Evolutionary conservation across 2,113 vertebrate genomes (phyloP).

Genomic region (Lanius ludovicianus): DNA sequence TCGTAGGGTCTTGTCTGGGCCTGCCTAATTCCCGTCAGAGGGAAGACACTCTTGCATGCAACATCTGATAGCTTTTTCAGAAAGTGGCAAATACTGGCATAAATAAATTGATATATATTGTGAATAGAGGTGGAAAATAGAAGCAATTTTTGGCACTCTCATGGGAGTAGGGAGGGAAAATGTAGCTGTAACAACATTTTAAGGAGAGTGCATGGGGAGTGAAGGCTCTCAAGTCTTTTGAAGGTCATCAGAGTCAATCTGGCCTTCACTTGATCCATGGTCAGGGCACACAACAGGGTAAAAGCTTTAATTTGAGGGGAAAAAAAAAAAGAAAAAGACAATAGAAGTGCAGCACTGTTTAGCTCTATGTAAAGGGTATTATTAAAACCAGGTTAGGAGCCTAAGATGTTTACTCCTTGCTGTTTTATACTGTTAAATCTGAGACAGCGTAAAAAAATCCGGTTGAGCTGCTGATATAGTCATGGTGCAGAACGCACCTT

Average conservation of each 20-base stretch:
- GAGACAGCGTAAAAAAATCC: not conserved
- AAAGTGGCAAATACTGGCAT: not conserved
- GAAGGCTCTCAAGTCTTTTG: not conserved
- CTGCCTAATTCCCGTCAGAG: not conserved
- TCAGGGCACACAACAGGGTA: not conserved
- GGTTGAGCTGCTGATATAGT: not conserved
- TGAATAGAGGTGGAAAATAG: not conserved
- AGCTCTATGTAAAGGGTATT: not conserved
- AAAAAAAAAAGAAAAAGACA: not conserved
- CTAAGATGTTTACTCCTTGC: rapidly evolving
- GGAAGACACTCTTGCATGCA: not conserved
- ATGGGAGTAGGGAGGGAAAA: not conserved
- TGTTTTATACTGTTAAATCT: not conserved
- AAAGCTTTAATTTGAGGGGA: not conserved
- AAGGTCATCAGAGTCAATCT: not conserved
- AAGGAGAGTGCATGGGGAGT: not conserved
- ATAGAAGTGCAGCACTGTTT: not conserved
- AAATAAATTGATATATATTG: not conserved
- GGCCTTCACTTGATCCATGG: not conserved
- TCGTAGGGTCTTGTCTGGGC: not conserved
- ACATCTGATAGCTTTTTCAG: not conserved
- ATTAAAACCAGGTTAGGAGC: not conserved
- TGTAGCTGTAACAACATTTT: not conserved
- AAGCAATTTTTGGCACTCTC: not conserved
- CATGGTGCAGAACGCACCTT: not conserved